Base-by-base conservation (phyloP, 64 coral and sea anemone species). In the Pocillopora verrucosa region DNA sequence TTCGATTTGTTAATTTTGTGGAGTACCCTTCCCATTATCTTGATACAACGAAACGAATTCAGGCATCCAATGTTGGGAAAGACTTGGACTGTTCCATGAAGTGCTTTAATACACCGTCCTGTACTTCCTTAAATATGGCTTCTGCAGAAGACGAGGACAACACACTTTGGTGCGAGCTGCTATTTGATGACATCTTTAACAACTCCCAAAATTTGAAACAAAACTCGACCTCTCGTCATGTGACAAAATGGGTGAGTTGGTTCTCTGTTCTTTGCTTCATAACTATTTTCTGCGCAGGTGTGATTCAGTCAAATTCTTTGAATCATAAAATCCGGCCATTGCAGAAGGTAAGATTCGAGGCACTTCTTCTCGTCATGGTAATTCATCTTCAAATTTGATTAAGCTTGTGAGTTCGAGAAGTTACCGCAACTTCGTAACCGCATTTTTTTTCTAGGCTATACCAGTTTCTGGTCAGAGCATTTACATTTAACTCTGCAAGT, bases 211-310 rank as follows among this genome's bases (percentile, higher is more conserved):
- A 76, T 38, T 56, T 76, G 4, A 76, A 56, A 45, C 7, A 56
- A 35, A 76, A 76, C 34, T 13, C 75, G 51, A 76, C 38, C 14
- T 51, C 75, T 76, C 37, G 7, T 56, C 75, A 76, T 20, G 41
- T 45, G 15, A 51, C 36, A 17, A 76, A 76, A 76, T 76, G 36
- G 75, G 75, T 76, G 51, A 76, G 75, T 76, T 38, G 36, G 36
- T 19, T 19, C 2, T 56, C 1, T 25, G 19, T 73, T 73, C 41
- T 45, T 45, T 45, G 41, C 41, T 45, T 45, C 41, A 45, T 3
- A 45, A 45, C 41, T 45, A 45, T 45, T 45, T 45, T 45, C 41
- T 45, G 41, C 41, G 41, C 41, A 45, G 41, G 41, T 45, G 6
- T 45, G 6, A n/a, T n/a, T 45, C 6, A 2, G 6, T 6, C 6